These are phyloP conservation scores for Botia kubotai DNA, from an alignment of 2,797 vertebrate genomes.

Conservation along the genomic window DNA sequence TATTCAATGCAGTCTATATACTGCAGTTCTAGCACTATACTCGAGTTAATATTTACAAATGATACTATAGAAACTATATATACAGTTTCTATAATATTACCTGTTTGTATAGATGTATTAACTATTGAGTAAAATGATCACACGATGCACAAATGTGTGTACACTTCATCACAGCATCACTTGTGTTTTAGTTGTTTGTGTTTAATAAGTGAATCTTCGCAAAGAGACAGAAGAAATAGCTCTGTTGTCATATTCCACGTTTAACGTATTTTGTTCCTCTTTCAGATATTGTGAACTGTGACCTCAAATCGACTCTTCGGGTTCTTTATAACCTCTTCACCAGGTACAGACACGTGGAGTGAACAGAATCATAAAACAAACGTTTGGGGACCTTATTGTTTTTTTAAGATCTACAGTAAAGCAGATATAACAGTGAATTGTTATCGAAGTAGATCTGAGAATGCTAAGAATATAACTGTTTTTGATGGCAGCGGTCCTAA, in stretches of 20 bases:
- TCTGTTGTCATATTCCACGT: neutral
- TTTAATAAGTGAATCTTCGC: too few relatives aligned
- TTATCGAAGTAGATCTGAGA: conserved; percentile 14
- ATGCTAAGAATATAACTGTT: neutral
- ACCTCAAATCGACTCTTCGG: conserved; percentile 93
- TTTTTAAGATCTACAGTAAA: conserved; percentile 11
- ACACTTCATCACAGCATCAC: too few relatives aligned
- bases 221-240: neutral
- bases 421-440: conserved; percentile 11
- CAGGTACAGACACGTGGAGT: conserved; percentile 93
- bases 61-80: too few relatives aligned
- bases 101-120: too few relatives aligned
- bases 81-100: too few relatives aligned
- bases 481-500: neutral
- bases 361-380: conserved; percentile 58
- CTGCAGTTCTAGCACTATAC: too few relatives aligned
- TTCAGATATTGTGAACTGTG: conserved; percentile 96
- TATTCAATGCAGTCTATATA: too few relatives aligned
- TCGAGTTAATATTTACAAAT: too few relatives aligned
- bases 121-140: too few relatives aligned
- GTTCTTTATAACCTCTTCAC: conserved; percentile 98
- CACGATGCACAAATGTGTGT: too few relatives aligned
- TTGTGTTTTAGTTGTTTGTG: too few relatives aligned
- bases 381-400: conserved; percentile 28
- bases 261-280: conserved; percentile 4